Evolutionary conservation across 2,888 invertebrate genomes (phyloP).

Genomic region (Coleophora deauratella): DNA sequence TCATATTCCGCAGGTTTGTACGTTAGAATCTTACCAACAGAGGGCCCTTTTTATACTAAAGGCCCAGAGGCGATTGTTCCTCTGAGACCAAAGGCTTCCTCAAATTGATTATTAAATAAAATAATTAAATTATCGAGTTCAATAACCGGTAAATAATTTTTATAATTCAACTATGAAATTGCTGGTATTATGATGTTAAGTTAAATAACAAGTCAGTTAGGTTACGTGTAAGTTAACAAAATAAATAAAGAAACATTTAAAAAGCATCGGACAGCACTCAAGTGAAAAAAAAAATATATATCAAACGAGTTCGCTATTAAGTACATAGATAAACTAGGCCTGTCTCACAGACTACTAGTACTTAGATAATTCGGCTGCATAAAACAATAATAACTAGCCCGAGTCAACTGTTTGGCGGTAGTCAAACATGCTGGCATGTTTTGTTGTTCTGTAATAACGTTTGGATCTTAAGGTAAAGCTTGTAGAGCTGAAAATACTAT

Average conservation of each 20-base stretch:
- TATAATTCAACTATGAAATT: no score
- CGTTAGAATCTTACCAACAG: no score
- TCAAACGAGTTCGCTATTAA: no score
- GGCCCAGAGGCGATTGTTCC: no score
- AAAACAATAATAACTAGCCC: slow-evolving; percentile 25
- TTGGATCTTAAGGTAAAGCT: slow-evolving; percentile 12
- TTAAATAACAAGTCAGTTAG: no score
- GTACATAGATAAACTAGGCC: slow-evolving; percentile 21
- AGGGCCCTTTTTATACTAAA: no score
- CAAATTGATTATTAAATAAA: no score
- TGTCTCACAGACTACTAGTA: slow-evolving; percentile 18
- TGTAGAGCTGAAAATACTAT: slow-evolving; percentile 7
- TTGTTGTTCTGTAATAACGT: background rate
- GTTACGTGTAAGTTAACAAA: background rate
- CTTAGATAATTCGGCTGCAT: slow-evolving; percentile 19
- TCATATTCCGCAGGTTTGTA: no score
- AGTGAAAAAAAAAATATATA: slow-evolving; percentile 15
- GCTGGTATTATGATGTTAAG: no score
- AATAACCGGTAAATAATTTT: no score
- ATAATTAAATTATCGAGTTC: no score
- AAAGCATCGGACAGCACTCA: slow-evolving; percentile 8
- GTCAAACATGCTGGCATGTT: slow-evolving; percentile 13
- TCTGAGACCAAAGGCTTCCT: no score
- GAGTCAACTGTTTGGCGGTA: slow-evolving; percentile 26
- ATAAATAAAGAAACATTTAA: background rate